phyloP scores from a whole-genome alignment of 2,797 vertebrate genomes.

The Phyllotis vaccarum region DNA sequence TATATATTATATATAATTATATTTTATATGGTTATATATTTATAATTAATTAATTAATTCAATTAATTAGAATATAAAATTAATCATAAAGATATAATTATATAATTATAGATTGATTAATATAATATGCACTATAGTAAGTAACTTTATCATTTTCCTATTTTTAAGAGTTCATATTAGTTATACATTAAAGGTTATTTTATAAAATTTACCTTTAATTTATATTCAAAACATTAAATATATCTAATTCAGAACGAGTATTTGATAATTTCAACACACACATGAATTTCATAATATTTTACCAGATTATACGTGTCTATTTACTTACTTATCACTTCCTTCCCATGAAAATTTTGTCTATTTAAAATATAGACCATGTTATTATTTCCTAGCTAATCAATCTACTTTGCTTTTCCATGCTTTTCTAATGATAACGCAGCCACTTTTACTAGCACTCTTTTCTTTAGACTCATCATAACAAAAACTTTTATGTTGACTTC shows the following conservation, averaged over 20 bases:
- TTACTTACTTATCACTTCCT: neutral
- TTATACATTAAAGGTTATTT: neutral
- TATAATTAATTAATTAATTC: no score
- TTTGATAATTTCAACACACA: neutral
- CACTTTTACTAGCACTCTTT: neutral
- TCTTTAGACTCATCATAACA: neutral
- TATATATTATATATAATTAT: no score
- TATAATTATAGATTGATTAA: neutral
- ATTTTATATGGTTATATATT: no score
- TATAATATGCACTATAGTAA: neutral
- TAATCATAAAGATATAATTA: no score
- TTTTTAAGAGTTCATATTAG: neutral
- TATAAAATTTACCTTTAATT: neutral
- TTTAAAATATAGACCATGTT: neutral
- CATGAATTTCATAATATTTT: neutral
- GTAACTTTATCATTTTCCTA: neutral
- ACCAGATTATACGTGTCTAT: neutral
- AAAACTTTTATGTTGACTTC: neutral
- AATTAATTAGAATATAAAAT: no score
- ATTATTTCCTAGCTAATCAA: neutral
- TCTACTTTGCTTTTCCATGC: neutral
- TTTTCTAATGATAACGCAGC: neutral
- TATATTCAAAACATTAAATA: neutral
- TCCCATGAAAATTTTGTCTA: neutral
- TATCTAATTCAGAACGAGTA: neutral